Percentiles rank a stretch among this genome's conserved stretches.
These are phyloP conservation scores for Cariama cristata DNA, from an alignment of 2,113 vertebrate genomes.

Conservation along the genomic window DNA sequence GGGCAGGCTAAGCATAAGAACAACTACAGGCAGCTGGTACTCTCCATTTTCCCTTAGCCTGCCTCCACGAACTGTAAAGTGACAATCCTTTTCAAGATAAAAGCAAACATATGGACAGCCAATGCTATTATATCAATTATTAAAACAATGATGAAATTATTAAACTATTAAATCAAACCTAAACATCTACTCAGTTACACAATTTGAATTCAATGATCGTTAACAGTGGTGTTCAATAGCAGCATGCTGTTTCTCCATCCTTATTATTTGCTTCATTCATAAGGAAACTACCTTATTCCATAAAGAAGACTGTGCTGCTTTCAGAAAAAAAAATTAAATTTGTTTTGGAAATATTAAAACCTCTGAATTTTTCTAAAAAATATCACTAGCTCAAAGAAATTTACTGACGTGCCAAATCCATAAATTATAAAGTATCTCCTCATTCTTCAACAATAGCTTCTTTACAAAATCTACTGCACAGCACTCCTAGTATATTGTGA, in stretches of 20 bases:
- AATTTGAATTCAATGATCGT: neutral
- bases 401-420: neutral
- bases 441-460: neutral
- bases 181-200: neutral
- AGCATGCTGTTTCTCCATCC: neutral
- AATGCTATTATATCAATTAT: neutral
- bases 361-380: neutral
- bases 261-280: neutral
- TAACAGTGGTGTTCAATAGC: neutral
- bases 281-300: neutral
- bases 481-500: neutral
- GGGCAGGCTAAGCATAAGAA: slow-evolving; percentile 94
- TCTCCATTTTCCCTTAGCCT: slow-evolving; percentile 83
- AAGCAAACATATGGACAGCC: neutral
- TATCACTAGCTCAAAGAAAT: neutral
- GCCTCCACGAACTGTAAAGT: slow-evolving; percentile 96
- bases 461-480: neutral
- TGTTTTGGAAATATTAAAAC: neutral
- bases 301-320: neutral
- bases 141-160: neutral
- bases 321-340: neutral
- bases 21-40: slow-evolving; percentile 95
- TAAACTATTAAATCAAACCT: neutral
- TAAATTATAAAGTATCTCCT: neutral
- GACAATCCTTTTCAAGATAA: slow-evolving; percentile 87